A percentile compares a stretch with the other conserved stretches of the same genome.
Evolutionary conservation across 2,113 vertebrate species (phyloP).

Genomic region (Carlito syrichta): DNA sequence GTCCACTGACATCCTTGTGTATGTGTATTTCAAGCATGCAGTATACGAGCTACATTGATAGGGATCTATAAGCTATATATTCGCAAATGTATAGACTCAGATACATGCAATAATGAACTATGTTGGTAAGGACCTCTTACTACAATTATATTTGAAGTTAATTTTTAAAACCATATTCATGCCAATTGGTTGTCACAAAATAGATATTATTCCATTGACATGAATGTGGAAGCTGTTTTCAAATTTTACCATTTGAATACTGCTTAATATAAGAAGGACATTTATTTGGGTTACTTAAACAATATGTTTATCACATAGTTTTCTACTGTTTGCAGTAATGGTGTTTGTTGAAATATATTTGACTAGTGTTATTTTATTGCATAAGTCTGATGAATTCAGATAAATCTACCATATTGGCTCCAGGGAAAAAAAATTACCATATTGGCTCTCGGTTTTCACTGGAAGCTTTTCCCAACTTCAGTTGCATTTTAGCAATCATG

Average conservation of each 20-base stretch:
- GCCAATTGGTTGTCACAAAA: neutral
- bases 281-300: neutral
- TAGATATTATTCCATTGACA: neutral
- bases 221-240: neutral
- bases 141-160: neutral
- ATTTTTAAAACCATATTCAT: neutral
- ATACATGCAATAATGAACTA: neutral
- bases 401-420: neutral
- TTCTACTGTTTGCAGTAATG: neutral
- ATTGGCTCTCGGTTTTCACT: neutral
- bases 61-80: neutral
- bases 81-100: neutral
- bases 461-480: neutral
- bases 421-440: neutral
- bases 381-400: neutral
- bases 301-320: neutral
- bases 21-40: neutral
- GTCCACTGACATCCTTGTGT: neutral
- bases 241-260: neutral
- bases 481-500: neutral
- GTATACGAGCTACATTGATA: neutral
- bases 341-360: slow-evolving; percentile 16
- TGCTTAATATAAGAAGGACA: neutral
- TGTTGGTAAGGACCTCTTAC: neutral
- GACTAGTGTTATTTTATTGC: neutral